Evolutionary conservation across 2,797 vertebrate genomes (phyloP).

Genomic region (Hydrolagus colliei): DNA sequence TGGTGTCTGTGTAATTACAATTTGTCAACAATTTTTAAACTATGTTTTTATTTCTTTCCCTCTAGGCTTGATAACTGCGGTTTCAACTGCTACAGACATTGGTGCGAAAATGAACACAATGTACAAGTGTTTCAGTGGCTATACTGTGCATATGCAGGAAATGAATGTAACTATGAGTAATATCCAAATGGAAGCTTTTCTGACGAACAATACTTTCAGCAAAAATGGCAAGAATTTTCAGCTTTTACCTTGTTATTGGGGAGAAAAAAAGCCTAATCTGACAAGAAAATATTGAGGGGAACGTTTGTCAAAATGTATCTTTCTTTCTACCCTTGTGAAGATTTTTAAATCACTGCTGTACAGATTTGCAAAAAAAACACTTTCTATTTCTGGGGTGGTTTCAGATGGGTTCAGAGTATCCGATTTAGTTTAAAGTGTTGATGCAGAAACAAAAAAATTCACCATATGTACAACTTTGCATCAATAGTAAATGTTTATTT

Average conservation of each 20-base stretch:
- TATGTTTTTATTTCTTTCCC: neutral
- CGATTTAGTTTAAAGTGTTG: no score
- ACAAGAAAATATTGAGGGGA: no score
- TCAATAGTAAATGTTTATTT: no score
- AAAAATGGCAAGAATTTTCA: neutral
- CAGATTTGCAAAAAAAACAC: no score
- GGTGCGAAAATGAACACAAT: conserved; percentile 19
- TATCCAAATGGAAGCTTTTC: conserved; percentile 7
- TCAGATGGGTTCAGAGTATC: no score
- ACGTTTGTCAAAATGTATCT: no score
- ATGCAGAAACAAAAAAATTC: no score
- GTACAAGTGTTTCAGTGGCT: neutral
- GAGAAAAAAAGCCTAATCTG: no score
- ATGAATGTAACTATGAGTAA: conserved; percentile 4
- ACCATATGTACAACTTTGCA: no score
- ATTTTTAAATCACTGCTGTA: no score
- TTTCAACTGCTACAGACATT: neutral
- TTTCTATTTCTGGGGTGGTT: no score
- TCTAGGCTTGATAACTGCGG: neutral
- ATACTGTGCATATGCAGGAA: neutral
- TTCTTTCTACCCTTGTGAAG: no score
- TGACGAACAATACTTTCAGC: neutral
- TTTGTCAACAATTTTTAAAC: neutral
- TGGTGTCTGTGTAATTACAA: neutral
- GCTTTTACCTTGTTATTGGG: neutral